A percentile compares a stretch with the other conserved stretches of the same genome.
phyloP scores from a whole-genome alignment of 2,113 vertebrate genomes.

The Anthoscopus minutus region DNA sequence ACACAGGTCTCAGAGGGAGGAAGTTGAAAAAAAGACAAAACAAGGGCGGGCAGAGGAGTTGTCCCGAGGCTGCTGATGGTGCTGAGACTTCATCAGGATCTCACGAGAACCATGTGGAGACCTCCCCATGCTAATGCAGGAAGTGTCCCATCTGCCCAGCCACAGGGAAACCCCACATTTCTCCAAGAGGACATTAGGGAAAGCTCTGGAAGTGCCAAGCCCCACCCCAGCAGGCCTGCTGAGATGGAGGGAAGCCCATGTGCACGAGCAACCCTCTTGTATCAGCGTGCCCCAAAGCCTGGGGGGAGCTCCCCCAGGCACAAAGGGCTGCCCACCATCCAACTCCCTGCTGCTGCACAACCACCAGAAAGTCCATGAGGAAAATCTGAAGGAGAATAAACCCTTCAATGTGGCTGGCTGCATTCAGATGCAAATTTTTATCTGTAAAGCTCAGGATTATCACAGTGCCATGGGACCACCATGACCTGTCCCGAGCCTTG shows the following conservation, averaged over 20 bases:
- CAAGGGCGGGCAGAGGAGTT: fast-evolving
- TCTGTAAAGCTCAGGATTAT: background rate
- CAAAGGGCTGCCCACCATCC: background rate
- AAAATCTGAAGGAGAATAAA: background rate
- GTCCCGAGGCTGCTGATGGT: fast-evolving
- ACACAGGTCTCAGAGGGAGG: fast-evolving
- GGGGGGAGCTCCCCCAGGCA: background rate
- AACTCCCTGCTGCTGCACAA: background rate
- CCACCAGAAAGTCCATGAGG: background rate
- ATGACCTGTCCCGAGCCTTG: background rate
- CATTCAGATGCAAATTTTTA: slow-evolving; percentile 26
- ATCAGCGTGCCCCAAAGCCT: fast-evolving
- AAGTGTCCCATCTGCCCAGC: background rate
- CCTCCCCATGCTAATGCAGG: background rate
- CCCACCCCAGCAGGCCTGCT: background rate
- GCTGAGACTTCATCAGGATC: fast-evolving
- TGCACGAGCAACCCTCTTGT: fast-evolving
- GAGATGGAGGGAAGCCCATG: fast-evolving
- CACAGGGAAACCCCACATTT: fast-evolving
- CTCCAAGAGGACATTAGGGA: background rate
- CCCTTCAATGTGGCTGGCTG: fast-evolving
- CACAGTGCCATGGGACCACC: background rate
- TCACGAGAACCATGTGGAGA: fast-evolving
- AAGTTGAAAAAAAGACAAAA: background rate
- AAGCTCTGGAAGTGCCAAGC: background rate